Conservation (phyloP, 2,113 vertebrate species). For the Ranitomeya imitator region DNA sequence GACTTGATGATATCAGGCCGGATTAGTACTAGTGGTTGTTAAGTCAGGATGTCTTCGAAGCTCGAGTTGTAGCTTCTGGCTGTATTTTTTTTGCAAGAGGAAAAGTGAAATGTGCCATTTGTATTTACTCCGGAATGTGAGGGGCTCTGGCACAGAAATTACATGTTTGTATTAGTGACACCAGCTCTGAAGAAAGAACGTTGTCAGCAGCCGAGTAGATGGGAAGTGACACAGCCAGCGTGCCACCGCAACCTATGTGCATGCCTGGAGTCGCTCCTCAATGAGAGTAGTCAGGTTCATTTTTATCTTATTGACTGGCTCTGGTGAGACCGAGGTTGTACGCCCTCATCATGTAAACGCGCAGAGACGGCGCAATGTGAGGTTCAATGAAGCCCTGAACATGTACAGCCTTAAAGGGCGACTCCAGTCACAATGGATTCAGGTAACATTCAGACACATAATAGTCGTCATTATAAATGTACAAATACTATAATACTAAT, state of each 20-base stretch:
- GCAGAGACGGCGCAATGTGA: not conserved
- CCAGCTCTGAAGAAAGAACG: conserved; percentile 20
- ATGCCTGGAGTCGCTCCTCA: not conserved
- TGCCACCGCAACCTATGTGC: not conserved
- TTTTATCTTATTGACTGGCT: not conserved
- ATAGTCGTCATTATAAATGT: not conserved
- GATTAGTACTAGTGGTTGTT: conserved; percentile 31
- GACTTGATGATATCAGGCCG: conserved; percentile 20
- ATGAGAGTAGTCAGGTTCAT: not conserved
- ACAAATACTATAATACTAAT: not conserved
- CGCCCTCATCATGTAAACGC: not conserved
- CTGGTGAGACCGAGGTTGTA: not conserved
- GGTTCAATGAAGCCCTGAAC: not conserved
- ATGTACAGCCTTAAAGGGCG: not conserved
- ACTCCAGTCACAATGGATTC: not conserved
- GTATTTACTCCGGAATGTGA: conserved; percentile 8
- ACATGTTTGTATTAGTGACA: conserved; percentile 28
- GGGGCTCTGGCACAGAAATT: not conserved
- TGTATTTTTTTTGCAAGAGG: not conserved
- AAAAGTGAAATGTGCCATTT: conserved; percentile 9
- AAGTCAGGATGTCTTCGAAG: conserved; percentile 19
- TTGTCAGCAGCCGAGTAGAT: not conserved
- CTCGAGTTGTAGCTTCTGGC: conserved; percentile 20
- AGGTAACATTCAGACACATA: not conserved
- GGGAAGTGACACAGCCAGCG: conserved; percentile 6